Base-by-base conservation (phyloP, 2,888 invertebrate species). In the Carabus problematicus region DNA sequence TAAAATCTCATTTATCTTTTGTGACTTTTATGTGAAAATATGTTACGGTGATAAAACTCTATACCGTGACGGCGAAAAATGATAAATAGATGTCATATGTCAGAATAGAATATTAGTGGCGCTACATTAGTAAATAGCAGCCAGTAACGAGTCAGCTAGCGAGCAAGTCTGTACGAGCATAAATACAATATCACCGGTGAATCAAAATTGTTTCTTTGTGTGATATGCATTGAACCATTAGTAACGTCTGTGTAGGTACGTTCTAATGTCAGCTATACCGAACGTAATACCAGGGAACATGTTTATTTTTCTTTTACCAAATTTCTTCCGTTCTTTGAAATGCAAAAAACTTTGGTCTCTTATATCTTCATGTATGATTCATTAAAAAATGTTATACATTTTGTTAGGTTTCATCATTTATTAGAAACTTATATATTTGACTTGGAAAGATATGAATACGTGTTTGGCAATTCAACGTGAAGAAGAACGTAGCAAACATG, bases 21-120 rank as follows among this genome's bases (percentile, higher is more conserved):
- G 40, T 49, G 47, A 63, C 63, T 63, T 63, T 63, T 52, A 63
- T 54, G 42, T 40, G 41, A 40, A 62, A 52, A 39, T 18, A 47
- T 54, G 63, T 63, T 52, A 63, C 41, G 42, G 9, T 41, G 63
- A 63, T 63, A 63, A 63, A 63, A 63, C 63, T 52, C 49, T 63
- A 49, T 63, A 11, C 54, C 39, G 14, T 19, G 55, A 29, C 11
- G 43, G 54, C 56, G 64, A 55, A 64, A 64, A 64, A 64, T 64
- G 64, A 64, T 64, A 52, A 14, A 52, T 52, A 56, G 19, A 64
- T 55, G 64, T 64, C 64, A 55, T 12, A 43, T 56, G 64, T 64
- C 64, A 64, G 64, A 56, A 64, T 64, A 64, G 29, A 56, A 64
- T 64, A 64, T 64, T 64, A 64, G 64, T 64, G 12, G 64, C 55